Percentiles rank a stretch among this genome's conserved stretches.
phyloP scores from a whole-genome alignment of 2,888 invertebrate species.

The Cordilura impudica region DNA sequence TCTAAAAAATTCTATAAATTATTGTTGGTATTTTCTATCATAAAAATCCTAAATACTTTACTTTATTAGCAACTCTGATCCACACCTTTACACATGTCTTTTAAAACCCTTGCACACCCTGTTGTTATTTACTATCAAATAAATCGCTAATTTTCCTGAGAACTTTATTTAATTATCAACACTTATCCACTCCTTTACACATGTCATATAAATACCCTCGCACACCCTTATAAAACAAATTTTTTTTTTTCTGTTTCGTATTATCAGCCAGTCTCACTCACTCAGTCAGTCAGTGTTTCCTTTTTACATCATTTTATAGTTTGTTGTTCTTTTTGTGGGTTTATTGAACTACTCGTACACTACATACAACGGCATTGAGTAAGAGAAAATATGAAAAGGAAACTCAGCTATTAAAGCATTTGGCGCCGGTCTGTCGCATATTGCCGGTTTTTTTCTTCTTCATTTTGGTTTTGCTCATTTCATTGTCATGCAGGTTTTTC shows the following conservation, averaged over 20 bases:
- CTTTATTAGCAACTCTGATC: no score
- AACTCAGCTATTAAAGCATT: slow-evolving; percentile 57
- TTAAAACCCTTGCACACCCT: no score
- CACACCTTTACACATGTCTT: no score
- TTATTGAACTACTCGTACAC: slow-evolving; percentile 51
- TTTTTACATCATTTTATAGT: slow-evolving; percentile 24
- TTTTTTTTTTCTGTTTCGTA: neutral
- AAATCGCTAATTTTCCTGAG: neutral
- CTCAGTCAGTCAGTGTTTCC: slow-evolving; percentile 28
- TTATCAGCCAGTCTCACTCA: slow-evolving; percentile 7
- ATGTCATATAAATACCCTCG: slow-evolving; percentile 36
- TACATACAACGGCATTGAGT: slow-evolving; percentile 3
- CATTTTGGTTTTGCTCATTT: slow-evolving; percentile 42
- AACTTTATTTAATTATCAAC: slow-evolving; percentile 26
- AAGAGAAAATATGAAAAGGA: slow-evolving; percentile 48
- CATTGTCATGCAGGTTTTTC: slow-evolving; percentile 13
- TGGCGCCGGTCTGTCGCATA: slow-evolving; percentile 62
- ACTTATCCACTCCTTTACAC: slow-evolving; percentile 49
- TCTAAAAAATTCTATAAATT: no score
- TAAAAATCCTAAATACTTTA: no score
- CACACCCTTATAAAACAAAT: slow-evolving; percentile 38
- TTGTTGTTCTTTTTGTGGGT: slow-evolving; percentile 38
- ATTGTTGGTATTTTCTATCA: no score
- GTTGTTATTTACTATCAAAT: no score
- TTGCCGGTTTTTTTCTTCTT: slow-evolving; percentile 47